Evolutionary conservation across 2,113 vertebrate species (phyloP), one percentile per base, ranked within the genome.

Genomic region (Microtus oregoni): DNA sequence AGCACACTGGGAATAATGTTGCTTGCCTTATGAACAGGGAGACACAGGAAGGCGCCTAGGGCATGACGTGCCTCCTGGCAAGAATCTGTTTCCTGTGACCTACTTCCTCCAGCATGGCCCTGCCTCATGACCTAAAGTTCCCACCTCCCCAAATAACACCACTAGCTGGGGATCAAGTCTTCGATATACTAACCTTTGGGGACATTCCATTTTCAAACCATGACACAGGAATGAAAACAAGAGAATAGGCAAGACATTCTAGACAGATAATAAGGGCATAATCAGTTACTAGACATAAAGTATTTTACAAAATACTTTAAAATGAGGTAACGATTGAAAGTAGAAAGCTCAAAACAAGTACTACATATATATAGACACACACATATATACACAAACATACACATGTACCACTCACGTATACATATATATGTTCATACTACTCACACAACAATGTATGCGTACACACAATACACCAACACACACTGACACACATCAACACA

Each of bases 331-430:
- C 14, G 35, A 52, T 50, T 85, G 38, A 72, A 67, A 72, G 78
- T 5, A 61, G 32, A 61, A 70, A 50, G 30, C 35, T 67, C 20
- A 61, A 87, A 19, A 58, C 14, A 75, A 47, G 52, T 1, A 38
- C 50, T 4, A 88, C 20, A 87, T 2, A 72, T 52, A 14, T 35
- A 81, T 6, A 24, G 5, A 55, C 1, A 77, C 6, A 77, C 1
- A 35, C 1, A 35, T 5, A 22, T 0, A 79, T 5, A 58, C 11
- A 55, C 4, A n/a, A 7, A 79, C 1, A 52, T 9, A 52, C 6
- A 78, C 30, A 52, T 3, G 32, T 11, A 52, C 24, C 30, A 78
- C 19, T n/a, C 26, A 44, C 10, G 9, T 0, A n/a, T 19, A 81
- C 30, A 5, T 32, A 22, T 1, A 79, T 19, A 76, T 8, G 26